Evolutionary conservation across 1,140 invertebrate genomes (phyloP).

Genomic region (Pseudomyrmex flavicornis): DNA sequence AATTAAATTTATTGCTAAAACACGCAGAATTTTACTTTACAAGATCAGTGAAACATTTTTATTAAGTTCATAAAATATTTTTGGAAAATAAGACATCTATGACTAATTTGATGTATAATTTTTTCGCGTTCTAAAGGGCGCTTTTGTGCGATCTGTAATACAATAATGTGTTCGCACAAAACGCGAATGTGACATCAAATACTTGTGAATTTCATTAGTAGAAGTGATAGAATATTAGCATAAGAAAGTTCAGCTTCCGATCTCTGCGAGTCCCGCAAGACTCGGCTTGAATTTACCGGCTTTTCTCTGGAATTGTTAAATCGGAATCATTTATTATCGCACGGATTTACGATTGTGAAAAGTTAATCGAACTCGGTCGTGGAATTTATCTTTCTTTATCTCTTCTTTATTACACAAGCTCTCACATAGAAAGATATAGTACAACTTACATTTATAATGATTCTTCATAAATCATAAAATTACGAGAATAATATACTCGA

Average conservation of each 20-base stretch:
- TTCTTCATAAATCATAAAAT: constrained; percentile 36
- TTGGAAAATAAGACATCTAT: not conserved
- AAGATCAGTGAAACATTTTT: not conserved
- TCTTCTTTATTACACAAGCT: constrained; percentile 49
- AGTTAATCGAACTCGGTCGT: constrained; percentile 45
- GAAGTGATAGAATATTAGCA: constrained; percentile 56
- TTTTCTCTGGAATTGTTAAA: constrained; percentile 47
- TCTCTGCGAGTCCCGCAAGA: constrained; percentile 32
- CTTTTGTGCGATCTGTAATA: not conserved
- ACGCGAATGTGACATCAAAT: constrained; percentile 24
- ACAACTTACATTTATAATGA: constrained; percentile 44
- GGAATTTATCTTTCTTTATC: constrained; percentile 41
- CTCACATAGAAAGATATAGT: not conserved
- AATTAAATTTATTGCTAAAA: not conserved
- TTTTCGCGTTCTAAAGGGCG: not conserved
- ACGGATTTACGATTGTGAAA: constrained; percentile 57
- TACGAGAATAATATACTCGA: constrained; percentile 20
- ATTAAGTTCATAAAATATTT: not conserved
- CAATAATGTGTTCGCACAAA: constrained; percentile 26
- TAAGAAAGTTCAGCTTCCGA: constrained; percentile 49
- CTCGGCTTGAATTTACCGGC: constrained; percentile 37
- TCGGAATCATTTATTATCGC: constrained; percentile 49
- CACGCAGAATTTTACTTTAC: too few species aligned
- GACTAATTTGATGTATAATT: constrained; percentile 14
- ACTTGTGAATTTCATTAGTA: constrained; percentile 53